Evolutionary conservation across 2,888 invertebrate species (phyloP).

Genomic region (Arge pagana): DNA sequence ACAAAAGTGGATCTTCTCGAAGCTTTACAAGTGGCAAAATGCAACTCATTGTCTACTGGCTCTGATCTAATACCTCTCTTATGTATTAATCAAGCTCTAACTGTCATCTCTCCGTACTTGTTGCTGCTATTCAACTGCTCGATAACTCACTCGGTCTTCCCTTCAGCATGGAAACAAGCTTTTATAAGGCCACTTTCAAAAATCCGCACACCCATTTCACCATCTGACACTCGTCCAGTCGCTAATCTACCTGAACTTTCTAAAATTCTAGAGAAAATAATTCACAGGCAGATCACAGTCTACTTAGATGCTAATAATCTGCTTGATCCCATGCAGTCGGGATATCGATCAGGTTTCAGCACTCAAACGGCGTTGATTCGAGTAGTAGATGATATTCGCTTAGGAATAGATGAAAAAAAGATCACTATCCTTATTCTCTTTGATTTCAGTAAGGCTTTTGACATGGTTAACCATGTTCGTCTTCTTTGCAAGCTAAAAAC

Average conservation of each 20-base stretch:
- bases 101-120: slow-evolving; percentile 1
- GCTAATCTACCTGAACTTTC: not conserved
- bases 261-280: not conserved
- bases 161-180: not conserved
- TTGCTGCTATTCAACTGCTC: slow-evolving; percentile 2
- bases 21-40: not conserved
- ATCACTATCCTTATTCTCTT: not conserved
- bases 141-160: not conserved
- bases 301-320: not conserved
- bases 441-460: not conserved
- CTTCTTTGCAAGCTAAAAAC: not conserved
- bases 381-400: not conserved
- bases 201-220: not conserved
- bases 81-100: not conserved
- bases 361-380: not conserved
- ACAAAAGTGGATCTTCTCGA: not conserved
- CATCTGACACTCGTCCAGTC: not conserved
- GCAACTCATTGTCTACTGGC: not conserved
- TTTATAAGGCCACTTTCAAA: not conserved
- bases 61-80: not conserved
- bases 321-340: not conserved
- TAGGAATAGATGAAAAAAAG: not conserved
- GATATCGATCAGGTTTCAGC: not conserved
- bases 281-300: not conserved
- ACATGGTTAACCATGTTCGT: not conserved